phyloP scores from a whole-genome alignment of 2,888 invertebrate species.

The Plagodis dolabraria region DNA sequence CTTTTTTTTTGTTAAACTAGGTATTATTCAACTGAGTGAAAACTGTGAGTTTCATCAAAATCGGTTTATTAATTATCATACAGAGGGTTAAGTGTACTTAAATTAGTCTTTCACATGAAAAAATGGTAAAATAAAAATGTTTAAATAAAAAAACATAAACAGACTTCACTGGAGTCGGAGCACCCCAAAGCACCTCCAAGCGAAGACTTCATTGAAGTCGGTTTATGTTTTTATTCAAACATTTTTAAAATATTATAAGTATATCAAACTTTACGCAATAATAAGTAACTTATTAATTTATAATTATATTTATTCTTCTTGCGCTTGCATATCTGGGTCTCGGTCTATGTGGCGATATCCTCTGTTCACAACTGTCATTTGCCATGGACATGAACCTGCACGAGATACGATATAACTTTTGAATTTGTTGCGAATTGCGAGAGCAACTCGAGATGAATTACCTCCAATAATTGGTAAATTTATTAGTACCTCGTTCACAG shows the following conservation, averaged over 20 bases:
- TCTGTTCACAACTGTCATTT: constrained; percentile 15
- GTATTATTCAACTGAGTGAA: constrained; percentile 23
- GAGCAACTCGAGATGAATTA: constrained; percentile 14
- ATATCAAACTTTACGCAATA: constrained; percentile 22
- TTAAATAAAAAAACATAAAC: constrained; percentile 3
- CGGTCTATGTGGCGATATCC: constrained; percentile 22
- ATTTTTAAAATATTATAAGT: constrained; percentile 19
- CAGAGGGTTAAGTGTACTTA: constrained; percentile 22
- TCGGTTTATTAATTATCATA: constrained; percentile 22
- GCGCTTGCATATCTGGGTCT: constrained; percentile 21
- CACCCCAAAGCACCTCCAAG: constrained; percentile 2
- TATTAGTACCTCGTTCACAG: constrained; percentile 11
- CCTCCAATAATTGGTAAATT: constrained; percentile 20
- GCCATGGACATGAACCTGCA: constrained; percentile 16
- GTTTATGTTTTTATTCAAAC: constrained; percentile 20
- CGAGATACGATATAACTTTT: constrained; percentile 19
- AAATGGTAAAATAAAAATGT: constrained; percentile 21
- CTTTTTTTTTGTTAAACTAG: constrained; percentile 22
- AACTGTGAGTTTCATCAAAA: constrained; percentile 23
- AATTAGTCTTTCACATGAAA: constrained; percentile 14
- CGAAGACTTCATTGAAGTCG: constrained; percentile 10
- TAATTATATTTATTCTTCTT: constrained; percentile 20
- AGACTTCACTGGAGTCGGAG: constrained; percentile 3
- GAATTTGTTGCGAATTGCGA: constrained; percentile 18
- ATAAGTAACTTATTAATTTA: constrained; percentile 21